phyloP scores from a whole-genome alignment of 2,797 vertebrate genomes.

The Cottoperca gobio region DNA sequence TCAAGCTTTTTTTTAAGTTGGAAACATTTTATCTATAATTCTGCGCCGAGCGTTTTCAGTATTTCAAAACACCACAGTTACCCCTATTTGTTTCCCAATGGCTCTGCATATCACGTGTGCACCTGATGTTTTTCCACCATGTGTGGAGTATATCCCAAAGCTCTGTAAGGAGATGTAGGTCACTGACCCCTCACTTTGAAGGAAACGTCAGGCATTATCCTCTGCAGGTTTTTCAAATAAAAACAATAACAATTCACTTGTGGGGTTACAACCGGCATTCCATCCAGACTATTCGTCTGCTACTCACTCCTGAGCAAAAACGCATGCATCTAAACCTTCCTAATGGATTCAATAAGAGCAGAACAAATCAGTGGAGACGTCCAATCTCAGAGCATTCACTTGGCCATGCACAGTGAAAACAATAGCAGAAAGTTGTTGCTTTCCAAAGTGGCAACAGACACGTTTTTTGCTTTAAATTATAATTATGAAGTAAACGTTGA shows the following conservation, averaged over 20 bases:
- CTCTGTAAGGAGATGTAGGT: conserved; percentile 49
- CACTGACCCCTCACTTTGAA: conserved; percentile 54
- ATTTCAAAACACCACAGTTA: conserved; percentile 46
- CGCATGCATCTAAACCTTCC: conserved; percentile 35
- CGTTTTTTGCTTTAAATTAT: no score
- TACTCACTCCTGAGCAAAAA: conserved; percentile 42
- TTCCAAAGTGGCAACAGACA: not conserved
- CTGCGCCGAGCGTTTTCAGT: conserved; percentile 26
- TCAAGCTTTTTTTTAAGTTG: conserved; percentile 46
- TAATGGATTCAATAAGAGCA: conserved; percentile 60
- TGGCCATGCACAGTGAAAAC: conserved; percentile 18
- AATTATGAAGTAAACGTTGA: no score
- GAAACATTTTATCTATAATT: conserved; percentile 41
- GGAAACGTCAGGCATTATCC: conserved; percentile 56
- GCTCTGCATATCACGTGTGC: conserved; percentile 31
- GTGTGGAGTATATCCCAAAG: conserved; percentile 44
- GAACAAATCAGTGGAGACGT: conserved; percentile 44
- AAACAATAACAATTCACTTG: conserved; percentile 55
- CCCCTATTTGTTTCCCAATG: conserved; percentile 37
- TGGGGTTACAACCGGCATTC: conserved; percentile 54
- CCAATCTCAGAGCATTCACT: conserved; percentile 12
- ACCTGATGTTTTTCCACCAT: conserved; percentile 61
- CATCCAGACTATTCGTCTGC: conserved; percentile 60
- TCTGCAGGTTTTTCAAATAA: conserved; percentile 64
- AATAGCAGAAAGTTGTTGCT: conserved; percentile 5